Evolutionary conservation across 2,797 vertebrate species (phyloP), one percentile per base, ranked within the genome.

Genomic region (Enteromius paludinosus): DNA sequence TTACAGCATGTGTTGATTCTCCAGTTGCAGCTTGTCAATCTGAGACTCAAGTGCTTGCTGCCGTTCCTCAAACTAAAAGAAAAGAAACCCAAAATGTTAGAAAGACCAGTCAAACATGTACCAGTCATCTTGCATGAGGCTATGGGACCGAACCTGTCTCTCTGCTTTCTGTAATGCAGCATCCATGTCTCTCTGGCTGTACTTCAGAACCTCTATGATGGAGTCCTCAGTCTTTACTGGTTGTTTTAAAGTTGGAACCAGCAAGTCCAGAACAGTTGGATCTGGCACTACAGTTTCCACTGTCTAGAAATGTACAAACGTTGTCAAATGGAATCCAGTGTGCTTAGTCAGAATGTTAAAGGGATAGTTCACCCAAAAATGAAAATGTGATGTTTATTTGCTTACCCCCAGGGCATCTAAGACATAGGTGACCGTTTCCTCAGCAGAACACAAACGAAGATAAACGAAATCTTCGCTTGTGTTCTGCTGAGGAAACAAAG

Each of bases 101-200:
- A 25, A 4, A 18, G 25, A 47, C 7, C 23, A 35, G 54, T 49
- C 15, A 54, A 33, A 62, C 5, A 6, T 2, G 20, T 17, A 1
- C 14, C 28, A 23, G n/a, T 30, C 33, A 28, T 56, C 23, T 15
- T 23, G n/a, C 43, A 41, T 49, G 20, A 73, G 20, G 23, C 56
- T 38, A 23, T 12, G 52, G 64, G 3, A 0, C 10, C 87, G 7
- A 90, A 95, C 96, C 89, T 96, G 93, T 78, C 85, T 90, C 15
- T 91, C 90, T 49, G 94, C 91, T 73, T 71, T 90, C 64, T 92
- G 92, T 5, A 98, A 92, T 83, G 94, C 95, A 0, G 90, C 90
- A 20, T 99, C 97, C 95, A 98, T 92, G 90, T 99, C 98, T 86
- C 94, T 96, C 86, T 99, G 97, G 84, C 96, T 98, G 65, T 98